Base-by-base conservation (phyloP, 2,888 invertebrate species). In the Yponomeuta evonymella region DNA sequence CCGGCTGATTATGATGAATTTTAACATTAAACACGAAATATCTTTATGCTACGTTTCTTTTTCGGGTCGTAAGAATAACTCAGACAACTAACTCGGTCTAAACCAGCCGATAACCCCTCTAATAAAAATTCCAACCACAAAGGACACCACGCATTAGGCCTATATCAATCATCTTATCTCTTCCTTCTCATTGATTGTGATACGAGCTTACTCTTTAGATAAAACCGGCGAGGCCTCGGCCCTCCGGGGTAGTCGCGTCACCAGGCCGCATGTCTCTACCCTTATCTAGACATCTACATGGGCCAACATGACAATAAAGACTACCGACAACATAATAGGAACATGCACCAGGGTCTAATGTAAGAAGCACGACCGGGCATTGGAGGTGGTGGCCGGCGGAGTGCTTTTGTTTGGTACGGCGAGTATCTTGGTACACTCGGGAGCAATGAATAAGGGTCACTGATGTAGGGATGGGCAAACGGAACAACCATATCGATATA, bases 231-330 rank as follows among this genome's bases (percentile, higher is more conserved):
- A 65, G 67, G 70, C 72, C 69, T 71, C 70, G 67, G 72, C 71
- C 71, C 67, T 70, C 72, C 71, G 72, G 76, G 81, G 75, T 76
- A 75, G 76, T 77, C 73, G 78, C 76, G 78, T 79, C 80, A 78
- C 75, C 72, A 73, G 72, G 73, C 62, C 73, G 73, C 74, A 72
- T 75, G 76, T 76, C 79, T 75, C 79, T 78, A 77, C 75, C 73
- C 76, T 85, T 86, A 87, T 89, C 86, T 84, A 85, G 85, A 85
- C 83, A 88, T 88, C 86, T 86, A 86, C 85, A 86, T 76, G 82
- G 79, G 72, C 75, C 78, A 79, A 84, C 83, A 84, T 77, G 82
- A 83, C 83, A 77, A 78, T 82, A 83, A 84, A 83, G 81, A 83
- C 85, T 85, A 86, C 85, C 85, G 84, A 83, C 84, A 81, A 78